Evolutionary conservation across 1,140 invertebrate species (phyloP).

Genomic region (Spodoptera litura): DNA sequence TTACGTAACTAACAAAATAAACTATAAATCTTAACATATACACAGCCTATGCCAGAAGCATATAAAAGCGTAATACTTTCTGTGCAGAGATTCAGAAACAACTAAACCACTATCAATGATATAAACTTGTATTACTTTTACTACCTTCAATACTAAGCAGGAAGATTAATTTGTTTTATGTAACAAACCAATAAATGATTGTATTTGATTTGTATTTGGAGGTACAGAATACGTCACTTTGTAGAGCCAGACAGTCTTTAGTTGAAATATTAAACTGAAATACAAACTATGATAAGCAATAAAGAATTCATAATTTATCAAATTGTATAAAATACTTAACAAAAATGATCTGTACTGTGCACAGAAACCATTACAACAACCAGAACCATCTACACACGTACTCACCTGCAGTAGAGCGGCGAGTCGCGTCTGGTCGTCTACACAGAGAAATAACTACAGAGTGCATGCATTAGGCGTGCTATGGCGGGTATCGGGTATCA

Average conservation of each 20-base stretch:
- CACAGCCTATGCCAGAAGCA: conserved; percentile 29
- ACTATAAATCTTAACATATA: background rate
- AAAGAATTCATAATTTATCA: too few relatives aligned
- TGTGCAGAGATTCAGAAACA: background rate
- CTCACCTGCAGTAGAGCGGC: conserved; percentile 27
- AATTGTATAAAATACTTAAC: too few relatives aligned
- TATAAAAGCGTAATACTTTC: background rate
- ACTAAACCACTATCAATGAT: background rate
- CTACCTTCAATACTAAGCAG: too few relatives aligned
- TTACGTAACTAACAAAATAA: conserved; percentile 1
- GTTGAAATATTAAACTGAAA: too few relatives aligned
- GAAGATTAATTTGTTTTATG: too few relatives aligned
- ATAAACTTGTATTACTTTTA: too few relatives aligned
- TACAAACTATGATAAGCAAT: too few relatives aligned
- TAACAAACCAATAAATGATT: too few relatives aligned
- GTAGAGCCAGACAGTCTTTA: too few relatives aligned
- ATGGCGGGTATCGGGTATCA: conserved; percentile 50
- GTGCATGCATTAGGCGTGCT: conserved; percentile 62
- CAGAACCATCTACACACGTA: conserved; percentile 52
- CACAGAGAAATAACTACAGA: conserved; percentile 60
- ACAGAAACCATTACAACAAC: conserved; percentile 20
- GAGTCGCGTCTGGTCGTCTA: conserved; percentile 48
- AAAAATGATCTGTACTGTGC: background rate
- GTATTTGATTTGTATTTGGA: too few relatives aligned
- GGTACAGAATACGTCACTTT: too few relatives aligned